phyloP scores from a whole-genome alignment of 2,113 vertebrate species.

The Ciconia stormi region DNA sequence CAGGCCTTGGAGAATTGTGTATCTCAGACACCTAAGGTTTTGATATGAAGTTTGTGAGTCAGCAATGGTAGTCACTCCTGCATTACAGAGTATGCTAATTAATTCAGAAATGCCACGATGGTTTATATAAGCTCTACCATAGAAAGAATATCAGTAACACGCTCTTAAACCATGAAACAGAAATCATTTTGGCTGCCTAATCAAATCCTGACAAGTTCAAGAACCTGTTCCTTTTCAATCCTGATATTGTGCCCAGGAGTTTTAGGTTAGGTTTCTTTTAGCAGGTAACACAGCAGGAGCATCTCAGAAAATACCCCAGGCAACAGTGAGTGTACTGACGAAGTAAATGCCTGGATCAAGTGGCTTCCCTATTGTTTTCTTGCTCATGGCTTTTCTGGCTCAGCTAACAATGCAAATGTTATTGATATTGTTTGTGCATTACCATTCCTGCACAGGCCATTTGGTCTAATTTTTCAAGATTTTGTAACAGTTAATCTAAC shows the following conservation, averaged over 20 bases:
- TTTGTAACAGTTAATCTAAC: background rate
- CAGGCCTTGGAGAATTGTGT: background rate
- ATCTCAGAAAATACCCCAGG: background rate
- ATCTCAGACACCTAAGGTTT: background rate
- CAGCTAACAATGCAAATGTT: background rate
- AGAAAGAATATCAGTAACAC: background rate
- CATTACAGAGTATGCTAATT: fast-evolving
- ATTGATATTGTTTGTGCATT: background rate
- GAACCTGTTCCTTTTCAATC: background rate
- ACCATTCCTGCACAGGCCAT: background rate
- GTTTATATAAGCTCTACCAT: background rate
- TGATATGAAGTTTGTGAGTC: background rate
- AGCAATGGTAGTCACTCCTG: background rate
- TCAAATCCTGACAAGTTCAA: background rate
- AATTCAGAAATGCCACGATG: background rate
- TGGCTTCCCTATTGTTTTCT: background rate
- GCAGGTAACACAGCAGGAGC: background rate
- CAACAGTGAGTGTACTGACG: background rate
- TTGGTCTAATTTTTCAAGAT: slow-evolving; percentile 9
- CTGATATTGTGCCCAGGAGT: background rate
- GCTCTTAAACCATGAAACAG: background rate
- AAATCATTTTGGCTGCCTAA: background rate
- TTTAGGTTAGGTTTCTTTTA: background rate
- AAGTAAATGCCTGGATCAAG: background rate
- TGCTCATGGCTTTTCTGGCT: background rate